Evolutionary conservation across 2,113 vertebrate genomes (phyloP), one percentile per base, ranked within the genome.

Genomic region (Heloderma charlesbogerti): DNA sequence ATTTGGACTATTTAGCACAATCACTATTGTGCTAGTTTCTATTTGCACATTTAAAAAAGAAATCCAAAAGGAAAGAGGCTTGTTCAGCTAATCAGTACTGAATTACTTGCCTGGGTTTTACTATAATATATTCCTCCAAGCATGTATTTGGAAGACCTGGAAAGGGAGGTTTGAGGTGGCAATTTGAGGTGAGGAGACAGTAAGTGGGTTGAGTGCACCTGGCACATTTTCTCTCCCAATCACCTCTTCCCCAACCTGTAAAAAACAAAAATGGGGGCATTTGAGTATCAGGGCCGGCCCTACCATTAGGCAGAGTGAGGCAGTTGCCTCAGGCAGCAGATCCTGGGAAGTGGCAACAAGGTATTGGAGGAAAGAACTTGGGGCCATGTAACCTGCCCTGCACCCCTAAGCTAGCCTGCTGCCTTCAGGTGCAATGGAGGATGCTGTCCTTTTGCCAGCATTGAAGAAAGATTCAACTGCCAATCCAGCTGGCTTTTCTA

Each of bases 1-100:
- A 83, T 89, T 60, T 84, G 20, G 60, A n/a, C 45, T 75, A 48
- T 84, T 29, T 84, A 63, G 54, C 6, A 89, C 34, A 83, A 83
- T 43, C 34, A 54, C 37, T 34, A 27, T 74, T 89, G 15, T 74
- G 48, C 13, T 63, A 29, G 4, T 22, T 82, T 72, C 27, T 82
- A 25, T 72, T 10, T 89, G 40, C 13, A 31, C 74, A 86, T 84
- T 63, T n/a, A 82, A 82, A 51, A 34, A 25, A 48, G 31, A 22
- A 51, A 40, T 71, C 66, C 67, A 16, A 72, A 51, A 51, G 4
- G 31, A 78, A 81, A 29, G 34, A 22, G 15, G 15, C 43, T 15
- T 51, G 31, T 51, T 51, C 18, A 6, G 43, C 40, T 13, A 69
- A 43, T 27, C 27, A 71, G 40, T 71, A n/a, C 43, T 15, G 48